Evolutionary conservation across 2,113 vertebrate species (phyloP), one percentile per base, ranked within the genome.

Genomic region (Myotis davidii): DNA sequence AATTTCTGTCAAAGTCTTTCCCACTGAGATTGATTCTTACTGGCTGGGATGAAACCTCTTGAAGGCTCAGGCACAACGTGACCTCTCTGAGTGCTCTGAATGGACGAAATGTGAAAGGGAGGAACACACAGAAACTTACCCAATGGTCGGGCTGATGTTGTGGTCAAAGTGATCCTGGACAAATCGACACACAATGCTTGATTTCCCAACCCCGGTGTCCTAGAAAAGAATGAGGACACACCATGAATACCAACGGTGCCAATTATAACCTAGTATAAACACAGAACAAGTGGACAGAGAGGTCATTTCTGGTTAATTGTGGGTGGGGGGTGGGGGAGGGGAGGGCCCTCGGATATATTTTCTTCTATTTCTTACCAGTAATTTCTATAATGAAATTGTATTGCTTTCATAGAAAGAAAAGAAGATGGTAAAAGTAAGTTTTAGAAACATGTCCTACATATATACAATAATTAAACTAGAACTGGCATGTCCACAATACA

Each of bases 121-220:
- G 42, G 11, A 56, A 4, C 54, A 74, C 6, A 2, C 0, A 0
- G 29, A 25, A 65, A 98, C 99, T 99, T 98, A 99, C 99, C 99
- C 99, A 97, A 99, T 99, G 90, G 99, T 99, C 39, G 99, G 99
- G 96, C 99, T 99, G 96, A 99, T 99, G 97, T 99, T 99, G 98
- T 99, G 99, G 96, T 99, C 99, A 97, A 99, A 99, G 97, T 99
- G 99, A 96, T 99, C 99, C 98, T 99, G 99, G 88, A 99, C 99
- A 78, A 99, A 99, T 56, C 99, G 98, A 97, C 99, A 99, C 96
- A 99, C 99, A 0, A 99, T 99, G 97, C 99, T 99, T 0, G 99
- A 99, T 97, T 99, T 99, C 87, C 99, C 99, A 86, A 99, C 99
- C 11, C 99, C 99, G 0, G 99, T 99, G 98, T 99, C 99, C 99